phyloP scores from a whole-genome alignment of 2,888 invertebrate species.

The Himalopsyche anomala region DNA sequence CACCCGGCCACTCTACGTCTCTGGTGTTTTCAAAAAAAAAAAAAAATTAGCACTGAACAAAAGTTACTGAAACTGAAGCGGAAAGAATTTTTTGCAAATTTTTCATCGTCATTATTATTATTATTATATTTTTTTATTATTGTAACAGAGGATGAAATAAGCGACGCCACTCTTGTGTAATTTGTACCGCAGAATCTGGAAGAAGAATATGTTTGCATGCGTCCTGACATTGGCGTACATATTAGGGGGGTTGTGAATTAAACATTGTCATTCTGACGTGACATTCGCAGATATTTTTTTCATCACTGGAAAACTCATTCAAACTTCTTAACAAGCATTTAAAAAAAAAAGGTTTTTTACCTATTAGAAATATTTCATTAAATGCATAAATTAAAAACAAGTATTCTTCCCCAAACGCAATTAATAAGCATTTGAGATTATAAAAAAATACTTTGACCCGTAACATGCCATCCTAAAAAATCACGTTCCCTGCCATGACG shows the following conservation, averaged over 20 bases:
- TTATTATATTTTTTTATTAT: slow-evolving; percentile 46
- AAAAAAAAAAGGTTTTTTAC: too few relatives aligned
- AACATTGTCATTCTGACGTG: background rate
- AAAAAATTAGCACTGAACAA: slow-evolving; percentile 44
- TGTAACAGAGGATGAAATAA: slow-evolving; percentile 57
- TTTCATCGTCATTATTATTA: slow-evolving; percentile 54
- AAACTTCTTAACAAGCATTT: background rate
- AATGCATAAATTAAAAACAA: too few relatives aligned
- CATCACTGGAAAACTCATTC: background rate
- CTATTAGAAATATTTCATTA: too few relatives aligned
- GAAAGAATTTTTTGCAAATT: slow-evolving; percentile 61
- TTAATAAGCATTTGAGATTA: too few relatives aligned
- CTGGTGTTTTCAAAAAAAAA: slow-evolving; percentile 38
- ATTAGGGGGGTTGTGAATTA: background rate
- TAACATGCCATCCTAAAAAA: too few relatives aligned
- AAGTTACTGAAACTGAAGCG: slow-evolving; percentile 53
- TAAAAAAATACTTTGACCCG: too few relatives aligned
- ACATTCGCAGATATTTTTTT: background rate
- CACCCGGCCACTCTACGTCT: slow-evolving; percentile 27
- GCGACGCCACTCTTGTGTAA: slow-evolving; percentile 57
- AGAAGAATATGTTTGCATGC: slow-evolving; percentile 51
- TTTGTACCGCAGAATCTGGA: slow-evolving; percentile 58
- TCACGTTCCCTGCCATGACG: too few relatives aligned
- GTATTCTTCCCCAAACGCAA: too few relatives aligned
- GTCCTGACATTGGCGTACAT: background rate